Conservation (phyloP, 1,140 invertebrate genomes). For the Lordiphosa collinella region DNA sequence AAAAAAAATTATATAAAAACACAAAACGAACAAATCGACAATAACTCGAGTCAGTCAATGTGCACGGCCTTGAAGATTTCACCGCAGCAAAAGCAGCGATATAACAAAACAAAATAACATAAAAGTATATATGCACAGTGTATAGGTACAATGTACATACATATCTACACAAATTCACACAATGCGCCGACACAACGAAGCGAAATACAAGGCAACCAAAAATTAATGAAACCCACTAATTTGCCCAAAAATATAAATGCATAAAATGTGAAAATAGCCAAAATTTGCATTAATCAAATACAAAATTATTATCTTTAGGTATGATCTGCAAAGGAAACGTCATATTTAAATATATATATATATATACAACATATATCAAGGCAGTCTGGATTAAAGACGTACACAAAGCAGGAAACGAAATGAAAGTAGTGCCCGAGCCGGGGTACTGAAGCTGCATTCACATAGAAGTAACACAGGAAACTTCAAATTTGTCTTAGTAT, state of each 20-base stretch:
- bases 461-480: no score
- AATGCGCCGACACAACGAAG: conserved; percentile 25
- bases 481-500: no score
- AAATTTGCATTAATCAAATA: conserved; percentile 24
- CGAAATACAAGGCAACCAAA: conserved; percentile 8
- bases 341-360: no score
- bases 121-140: conserved; percentile 46
- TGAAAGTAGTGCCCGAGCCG: no score
- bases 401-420: no score
- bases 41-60: conserved; percentile 63
- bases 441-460: no score
- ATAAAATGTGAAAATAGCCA: conserved; percentile 28
- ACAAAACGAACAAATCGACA: conserved; percentile 42
- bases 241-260: conserved; percentile 53
- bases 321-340: no score
- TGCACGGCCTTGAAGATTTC: conserved; percentile 72
- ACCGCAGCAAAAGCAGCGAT: conserved; percentile 41
- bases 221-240: conserved; percentile 68
- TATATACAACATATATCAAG: no score
- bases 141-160: no score
- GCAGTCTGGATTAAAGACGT: no score
- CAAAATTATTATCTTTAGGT: no score
- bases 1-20: conserved; percentile 66
- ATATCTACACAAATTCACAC: conserved; percentile 43
- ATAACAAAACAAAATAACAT: conserved; percentile 31